A percentile compares a stretch with the other conserved stretches of the same genome.
These are phyloP conservation scores for Rhogogaster chlorosoma DNA, from an alignment of 2,888 invertebrate genomes.

Conservation along the genomic window DNA sequence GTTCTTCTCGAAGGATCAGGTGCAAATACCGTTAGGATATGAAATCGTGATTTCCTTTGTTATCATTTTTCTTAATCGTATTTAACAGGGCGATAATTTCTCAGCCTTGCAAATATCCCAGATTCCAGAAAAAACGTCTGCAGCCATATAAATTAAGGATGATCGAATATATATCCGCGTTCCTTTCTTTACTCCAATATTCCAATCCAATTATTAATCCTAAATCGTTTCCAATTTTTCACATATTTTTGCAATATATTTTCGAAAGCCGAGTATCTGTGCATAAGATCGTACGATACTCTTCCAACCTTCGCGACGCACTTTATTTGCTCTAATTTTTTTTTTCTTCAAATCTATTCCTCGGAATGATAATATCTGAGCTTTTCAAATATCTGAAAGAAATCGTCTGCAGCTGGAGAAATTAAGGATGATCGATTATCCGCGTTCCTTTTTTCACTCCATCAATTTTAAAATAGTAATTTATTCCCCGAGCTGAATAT, in stretches of 20 bases:
- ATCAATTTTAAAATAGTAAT: not conserved
- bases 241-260: too few species aligned
- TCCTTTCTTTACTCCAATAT: not conserved
- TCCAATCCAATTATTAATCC: too few species aligned
- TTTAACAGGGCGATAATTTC: not conserved
- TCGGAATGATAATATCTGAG: not conserved
- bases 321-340: too few species aligned
- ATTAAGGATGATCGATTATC: not conserved
- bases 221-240: too few species aligned
- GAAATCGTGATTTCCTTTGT: not conserved
- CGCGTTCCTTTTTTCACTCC: not conserved
- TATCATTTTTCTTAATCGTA: not conserved
- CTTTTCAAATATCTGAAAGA: not conserved
- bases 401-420: not conserved
- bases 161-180: not conserved
- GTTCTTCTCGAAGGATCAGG: not conserved
- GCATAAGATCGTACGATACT: too few species aligned
- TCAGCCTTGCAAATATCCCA: not conserved
- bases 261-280: too few species aligned
- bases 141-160: not conserved
- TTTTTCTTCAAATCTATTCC: too few species aligned
- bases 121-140: not conserved
- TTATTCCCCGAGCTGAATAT: not conserved
- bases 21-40: not conserved
- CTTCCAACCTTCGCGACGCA: too few species aligned